Evolutionary conservation across 2,113 vertebrate genomes (phyloP).

Genomic region (Corythaixoides concolor): DNA sequence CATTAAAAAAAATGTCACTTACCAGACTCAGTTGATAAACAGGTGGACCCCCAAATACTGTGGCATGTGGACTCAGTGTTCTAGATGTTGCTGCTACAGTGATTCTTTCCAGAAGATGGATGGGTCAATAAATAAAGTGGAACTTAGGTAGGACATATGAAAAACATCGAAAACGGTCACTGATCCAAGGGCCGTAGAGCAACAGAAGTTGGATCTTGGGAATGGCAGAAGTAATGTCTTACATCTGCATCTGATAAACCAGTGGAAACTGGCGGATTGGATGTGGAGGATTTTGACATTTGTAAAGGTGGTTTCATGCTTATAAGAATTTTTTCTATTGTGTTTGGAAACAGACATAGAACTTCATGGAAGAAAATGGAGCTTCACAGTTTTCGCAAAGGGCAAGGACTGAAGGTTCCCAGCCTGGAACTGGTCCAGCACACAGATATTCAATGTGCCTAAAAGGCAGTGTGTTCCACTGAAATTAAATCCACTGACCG

Average conservation of each 20-base stretch:
- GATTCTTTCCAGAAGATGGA: neutral
- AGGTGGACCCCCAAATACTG: neutral
- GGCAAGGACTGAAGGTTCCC: neutral
- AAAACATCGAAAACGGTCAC: neutral
- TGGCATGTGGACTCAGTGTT: neutral
- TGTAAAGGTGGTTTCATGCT: neutral
- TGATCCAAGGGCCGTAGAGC: neutral
- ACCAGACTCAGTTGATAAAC: neutral
- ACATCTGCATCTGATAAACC: neutral
- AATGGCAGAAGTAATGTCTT: neutral
- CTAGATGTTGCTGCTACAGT: neutral
- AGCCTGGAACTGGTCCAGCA: neutral
- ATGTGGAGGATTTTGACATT: neutral
- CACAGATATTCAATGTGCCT: neutral
- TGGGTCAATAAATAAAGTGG: neutral
- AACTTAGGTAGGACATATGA: neutral
- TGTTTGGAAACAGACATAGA: neutral
- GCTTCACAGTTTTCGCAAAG: neutral
- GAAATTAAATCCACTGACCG: neutral
- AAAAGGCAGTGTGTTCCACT: neutral
- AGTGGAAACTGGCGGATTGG: rapidly evolving
- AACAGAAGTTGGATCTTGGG: neutral
- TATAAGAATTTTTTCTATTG: neutral
- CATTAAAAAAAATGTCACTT: neutral
- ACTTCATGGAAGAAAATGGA: neutral